A percentile compares a stretch with the other conserved stretches of the same genome.
Conservation (phyloP, 2,888 invertebrate species). For the Synanthedon andrenaeformis region DNA sequence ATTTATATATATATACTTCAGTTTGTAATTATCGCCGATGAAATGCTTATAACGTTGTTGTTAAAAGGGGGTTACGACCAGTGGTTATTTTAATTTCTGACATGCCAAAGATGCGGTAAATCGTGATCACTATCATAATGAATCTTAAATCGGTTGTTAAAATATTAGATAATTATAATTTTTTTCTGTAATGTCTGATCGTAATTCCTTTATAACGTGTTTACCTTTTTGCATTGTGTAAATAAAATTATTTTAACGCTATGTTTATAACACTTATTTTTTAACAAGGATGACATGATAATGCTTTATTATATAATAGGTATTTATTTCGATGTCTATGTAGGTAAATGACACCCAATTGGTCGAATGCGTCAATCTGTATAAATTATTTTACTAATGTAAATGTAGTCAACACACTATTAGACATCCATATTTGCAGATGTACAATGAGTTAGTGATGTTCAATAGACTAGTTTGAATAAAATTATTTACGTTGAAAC, state of each 20-base stretch:
- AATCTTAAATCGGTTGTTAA: neutral
- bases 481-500: constrained; percentile 72
- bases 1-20: neutral
- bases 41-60: constrained; percentile 20
- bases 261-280: constrained; percentile 31
- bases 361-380: constrained; percentile 52
- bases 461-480: constrained; percentile 71
- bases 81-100: constrained; percentile 8
- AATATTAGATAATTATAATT: neutral
- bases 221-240: neutral
- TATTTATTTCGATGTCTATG: constrained; percentile 59
- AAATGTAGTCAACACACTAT: constrained; percentile 33
- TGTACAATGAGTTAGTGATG: constrained; percentile 70
- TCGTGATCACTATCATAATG: neutral
- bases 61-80: constrained; percentile 33
- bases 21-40: constrained; percentile 30
- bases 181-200: constrained; percentile 13
- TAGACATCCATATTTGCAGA: constrained; percentile 65
- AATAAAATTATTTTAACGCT: constrained; percentile 12
- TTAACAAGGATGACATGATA: constrained; percentile 46
- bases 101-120: constrained; percentile 3
- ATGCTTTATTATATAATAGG: constrained; percentile 49
- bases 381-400: constrained; percentile 42
- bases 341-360: constrained; percentile 34
- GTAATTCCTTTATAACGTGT: constrained; percentile 20